Percentiles rank a stretch among this genome's conserved stretches.
Evolutionary conservation across 2,888 invertebrate species (phyloP).

Genomic region (Eupelmus urozonus): DNA sequence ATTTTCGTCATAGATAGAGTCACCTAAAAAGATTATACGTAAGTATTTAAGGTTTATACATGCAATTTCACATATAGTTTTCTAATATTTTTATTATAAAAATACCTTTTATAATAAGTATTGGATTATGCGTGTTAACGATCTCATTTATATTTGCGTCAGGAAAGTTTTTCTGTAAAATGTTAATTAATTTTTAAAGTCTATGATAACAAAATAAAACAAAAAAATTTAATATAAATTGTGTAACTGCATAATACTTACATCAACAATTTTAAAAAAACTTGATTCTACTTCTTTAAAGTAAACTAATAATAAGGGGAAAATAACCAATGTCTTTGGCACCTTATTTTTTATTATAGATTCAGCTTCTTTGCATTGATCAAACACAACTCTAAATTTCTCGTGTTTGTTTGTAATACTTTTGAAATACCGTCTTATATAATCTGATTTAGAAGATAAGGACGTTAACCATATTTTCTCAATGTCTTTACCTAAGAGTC

Average conservation of each 20-base stretch:
- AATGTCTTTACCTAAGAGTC: background rate
- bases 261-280: background rate
- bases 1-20: background rate
- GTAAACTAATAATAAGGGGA: background rate
- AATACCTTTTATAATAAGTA: constrained; percentile 3
- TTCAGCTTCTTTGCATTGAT: background rate
- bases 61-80: no score
- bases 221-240: no score
- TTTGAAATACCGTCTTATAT: background rate
- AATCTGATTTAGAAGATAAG: background rate
- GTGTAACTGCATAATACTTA: no score
- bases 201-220: background rate
- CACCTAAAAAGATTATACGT: background rate
- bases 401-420: background rate
- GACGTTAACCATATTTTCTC: background rate
- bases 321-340: background rate
- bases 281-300: background rate
- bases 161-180: background rate
- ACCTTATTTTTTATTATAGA: background rate
- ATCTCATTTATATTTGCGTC: background rate
- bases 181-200: background rate
- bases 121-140: background rate
- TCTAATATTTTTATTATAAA: background rate
- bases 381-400: background rate
- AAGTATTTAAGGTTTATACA: no score